These are phyloP conservation scores for Helobdella robusta DNA, from an alignment of 2,888 invertebrate genomes.

Conservation along the genomic window DNA sequence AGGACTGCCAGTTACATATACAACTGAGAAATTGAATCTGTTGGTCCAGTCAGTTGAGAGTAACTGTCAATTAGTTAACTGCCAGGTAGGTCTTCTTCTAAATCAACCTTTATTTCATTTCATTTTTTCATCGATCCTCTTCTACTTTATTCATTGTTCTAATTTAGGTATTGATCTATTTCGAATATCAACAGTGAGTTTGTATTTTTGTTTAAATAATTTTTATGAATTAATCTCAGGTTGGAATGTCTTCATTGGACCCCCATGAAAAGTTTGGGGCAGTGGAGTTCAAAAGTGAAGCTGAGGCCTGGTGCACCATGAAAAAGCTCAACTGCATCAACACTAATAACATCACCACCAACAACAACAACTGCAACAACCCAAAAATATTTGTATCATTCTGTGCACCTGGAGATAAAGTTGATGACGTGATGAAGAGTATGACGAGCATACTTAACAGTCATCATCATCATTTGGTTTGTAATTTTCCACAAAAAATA, in stretches of 20 bases:
- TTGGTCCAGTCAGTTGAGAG: neutral
- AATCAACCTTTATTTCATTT: neutral
- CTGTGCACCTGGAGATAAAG: conserved; percentile 9
- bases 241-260: neutral
- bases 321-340: neutral
- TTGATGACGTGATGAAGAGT: conserved; percentile 11
- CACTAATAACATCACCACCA: too few relatives aligned
- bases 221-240: neutral
- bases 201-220: neutral
- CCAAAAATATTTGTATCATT: neutral
- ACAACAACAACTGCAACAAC: too few relatives aligned
- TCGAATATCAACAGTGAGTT: neutral
- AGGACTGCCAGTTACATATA: conserved; percentile 48
- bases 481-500: too few relatives aligned
- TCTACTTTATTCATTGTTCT: neutral
- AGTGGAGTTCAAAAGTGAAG: neutral
- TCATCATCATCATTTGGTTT: too few relatives aligned
- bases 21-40: conserved; percentile 4
- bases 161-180: neutral
- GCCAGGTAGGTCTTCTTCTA: too few relatives aligned
- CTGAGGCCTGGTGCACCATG: neutral
- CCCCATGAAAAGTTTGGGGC: neutral
- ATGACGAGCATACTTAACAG: too few relatives aligned
- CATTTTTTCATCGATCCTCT: neutral
- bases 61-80: neutral